Percentiles rank a stretch among this genome's conserved stretches.
These are phyloP conservation scores for Amphiura filiformis DNA, from an alignment of 35 echinoderm and acorn worm genomes.

Conservation along the genomic window DNA sequence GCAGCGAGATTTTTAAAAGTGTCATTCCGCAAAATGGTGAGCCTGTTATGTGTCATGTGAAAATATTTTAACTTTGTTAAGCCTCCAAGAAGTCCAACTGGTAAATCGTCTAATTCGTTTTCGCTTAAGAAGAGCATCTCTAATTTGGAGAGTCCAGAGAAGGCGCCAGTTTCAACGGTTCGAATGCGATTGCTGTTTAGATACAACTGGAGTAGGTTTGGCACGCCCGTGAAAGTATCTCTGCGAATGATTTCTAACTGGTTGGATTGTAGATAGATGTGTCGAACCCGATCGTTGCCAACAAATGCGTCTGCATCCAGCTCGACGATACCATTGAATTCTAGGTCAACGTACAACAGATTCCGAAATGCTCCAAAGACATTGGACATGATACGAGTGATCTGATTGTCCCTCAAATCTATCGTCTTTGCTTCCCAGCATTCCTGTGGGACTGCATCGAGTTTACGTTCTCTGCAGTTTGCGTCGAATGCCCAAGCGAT, in stretches of 20 bases:
- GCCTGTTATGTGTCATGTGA: neutral
- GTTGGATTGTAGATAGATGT: neutral
- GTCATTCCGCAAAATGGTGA: neutral
- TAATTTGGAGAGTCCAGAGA: neutral
- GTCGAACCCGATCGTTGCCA: neutral
- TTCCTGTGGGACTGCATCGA: constrained; percentile 13
- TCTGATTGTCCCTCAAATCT: constrained; percentile 33
- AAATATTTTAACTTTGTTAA: neutral
- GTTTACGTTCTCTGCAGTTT: constrained; percentile 30
- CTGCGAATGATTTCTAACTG: neutral
- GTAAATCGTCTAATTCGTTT: neutral
- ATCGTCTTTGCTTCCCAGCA: constrained; percentile 32
- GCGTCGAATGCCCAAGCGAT: constrained; percentile 15
- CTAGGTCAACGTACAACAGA: neutral
- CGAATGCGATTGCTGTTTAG: neutral
- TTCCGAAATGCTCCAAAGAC: neutral
- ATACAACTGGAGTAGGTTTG: neutral
- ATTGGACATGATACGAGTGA: neutral
- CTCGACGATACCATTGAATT: neutral
- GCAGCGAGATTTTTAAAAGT: neutral
- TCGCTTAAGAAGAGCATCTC: neutral
- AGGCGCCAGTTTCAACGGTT: neutral
- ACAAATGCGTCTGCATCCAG: neutral
- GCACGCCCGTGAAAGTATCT: neutral
- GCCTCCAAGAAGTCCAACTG: neutral